These are phyloP conservation scores for Monochamus saltuarius DNA, from an alignment of 1,140 invertebrate species.

Conservation along the genomic window DNA sequence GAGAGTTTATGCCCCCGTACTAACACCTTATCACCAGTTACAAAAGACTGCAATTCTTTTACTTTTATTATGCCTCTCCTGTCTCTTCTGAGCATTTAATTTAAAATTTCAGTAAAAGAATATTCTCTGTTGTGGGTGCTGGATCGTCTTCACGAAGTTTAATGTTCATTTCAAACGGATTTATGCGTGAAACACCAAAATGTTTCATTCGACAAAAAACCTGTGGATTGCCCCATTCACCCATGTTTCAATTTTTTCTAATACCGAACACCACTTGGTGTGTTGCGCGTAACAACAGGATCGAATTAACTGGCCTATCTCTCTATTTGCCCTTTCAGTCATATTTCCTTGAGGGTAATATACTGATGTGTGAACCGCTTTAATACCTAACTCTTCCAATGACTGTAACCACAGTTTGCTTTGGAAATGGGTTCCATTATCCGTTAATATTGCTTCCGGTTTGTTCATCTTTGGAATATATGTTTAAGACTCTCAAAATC, in stretches of 20 bases:
- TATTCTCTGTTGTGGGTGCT: too few species aligned
- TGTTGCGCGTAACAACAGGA: not conserved
- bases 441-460: slow-evolving; percentile 5
- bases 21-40: not conserved
- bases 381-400: not conserved
- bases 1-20: not conserved
- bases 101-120: too few species aligned
- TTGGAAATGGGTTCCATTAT: slow-evolving; percentile 21
- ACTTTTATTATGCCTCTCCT: too few species aligned
- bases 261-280: not conserved
- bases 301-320: slow-evolving; percentile 9
- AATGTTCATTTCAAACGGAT: too few species aligned
- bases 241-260: too few species aligned
- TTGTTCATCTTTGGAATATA: slow-evolving; percentile 2
- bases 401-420: not conserved
- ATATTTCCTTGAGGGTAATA: slow-evolving; percentile 14
- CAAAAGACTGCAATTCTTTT: not conserved
- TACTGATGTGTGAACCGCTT: not conserved
- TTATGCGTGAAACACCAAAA: too few species aligned
- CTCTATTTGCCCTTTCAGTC: slow-evolving; percentile 7
- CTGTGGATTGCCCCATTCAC: too few species aligned
- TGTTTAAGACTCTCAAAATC: not conserved
- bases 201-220: too few species aligned
- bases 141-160: too few species aligned
- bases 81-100: too few species aligned